Conservation (phyloP, 2,888 invertebrate genomes). For the Brenthis ino region DNA sequence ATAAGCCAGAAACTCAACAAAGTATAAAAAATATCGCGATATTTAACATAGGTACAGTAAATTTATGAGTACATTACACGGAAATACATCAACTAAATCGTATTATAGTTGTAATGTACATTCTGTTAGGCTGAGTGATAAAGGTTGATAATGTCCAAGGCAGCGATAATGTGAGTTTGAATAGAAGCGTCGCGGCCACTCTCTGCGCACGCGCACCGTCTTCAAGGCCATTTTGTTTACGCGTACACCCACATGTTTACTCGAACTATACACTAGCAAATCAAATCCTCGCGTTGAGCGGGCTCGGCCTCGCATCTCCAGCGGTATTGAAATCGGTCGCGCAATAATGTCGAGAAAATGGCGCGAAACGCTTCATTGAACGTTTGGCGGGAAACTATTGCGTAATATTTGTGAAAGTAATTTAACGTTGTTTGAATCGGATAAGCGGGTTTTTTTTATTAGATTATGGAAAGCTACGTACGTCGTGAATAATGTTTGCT, state of each 20-base stretch:
- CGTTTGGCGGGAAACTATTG: conserved; percentile 73
- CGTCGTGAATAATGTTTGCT: conserved; percentile 3
- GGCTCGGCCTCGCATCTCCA: conserved; percentile 44
- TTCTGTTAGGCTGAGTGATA: conserved; percentile 48
- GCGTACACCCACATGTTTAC: conserved; percentile 70
- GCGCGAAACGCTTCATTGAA: conserved; percentile 78
- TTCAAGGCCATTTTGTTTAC: conserved; percentile 79
- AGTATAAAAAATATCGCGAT: background rate
- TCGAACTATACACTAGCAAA: conserved; percentile 54
- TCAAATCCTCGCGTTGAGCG: conserved; percentile 43
- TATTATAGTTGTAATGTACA: background rate
- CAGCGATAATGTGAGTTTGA: conserved; percentile 60
- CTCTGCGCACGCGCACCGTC: conserved; percentile 59
- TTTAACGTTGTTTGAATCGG: conserved; percentile 39
- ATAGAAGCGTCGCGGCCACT: conserved; percentile 51
- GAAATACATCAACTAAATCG: conserved; percentile 8
- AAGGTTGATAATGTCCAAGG: conserved; percentile 58
- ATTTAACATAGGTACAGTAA: background rate
- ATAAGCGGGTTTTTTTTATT: conserved; percentile 29
- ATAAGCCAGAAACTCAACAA: background rate
- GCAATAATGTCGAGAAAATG: conserved; percentile 61
- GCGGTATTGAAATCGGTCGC: conserved; percentile 56
- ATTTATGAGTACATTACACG: conserved; percentile 1
- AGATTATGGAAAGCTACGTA: background rate
- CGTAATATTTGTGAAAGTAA: conserved; percentile 68